Evolutionary conservation across 2,888 invertebrate genomes (phyloP).

Genomic region (Lamellibrachia columna): DNA sequence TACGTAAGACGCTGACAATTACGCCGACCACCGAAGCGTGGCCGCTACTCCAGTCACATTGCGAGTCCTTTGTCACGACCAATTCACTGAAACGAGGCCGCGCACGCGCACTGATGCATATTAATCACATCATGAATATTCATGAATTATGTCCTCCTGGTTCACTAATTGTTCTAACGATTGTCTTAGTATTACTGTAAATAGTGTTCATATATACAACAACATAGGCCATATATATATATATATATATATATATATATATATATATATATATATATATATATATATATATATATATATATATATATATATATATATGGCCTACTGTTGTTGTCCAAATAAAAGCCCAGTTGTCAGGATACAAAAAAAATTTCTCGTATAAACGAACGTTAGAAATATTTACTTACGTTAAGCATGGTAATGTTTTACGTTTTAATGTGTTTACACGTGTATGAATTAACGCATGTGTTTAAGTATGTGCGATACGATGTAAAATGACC

Average conservation of each 20-base stretch:
- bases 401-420: no score
- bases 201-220: no score
- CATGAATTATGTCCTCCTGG: background rate
- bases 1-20: background rate
- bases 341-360: background rate
- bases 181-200: no score
- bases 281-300: no score
- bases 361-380: background rate
- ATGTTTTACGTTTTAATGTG: no score
- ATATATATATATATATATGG: background rate
- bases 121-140: background rate
- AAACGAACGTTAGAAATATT: no score
- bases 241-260: no score
- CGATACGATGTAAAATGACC: no score
- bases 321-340: background rate
- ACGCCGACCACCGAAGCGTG: background rate
- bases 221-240: no score
- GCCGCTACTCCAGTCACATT: background rate
- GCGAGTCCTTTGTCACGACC: background rate
- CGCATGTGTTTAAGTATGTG: no score
- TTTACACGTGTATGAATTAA: no score
- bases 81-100: background rate
- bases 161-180: background rate
- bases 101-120: constrained; percentile 11
- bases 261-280: no score